Conservation (phyloP, 1,140 invertebrate species). For the Globodera ellingtonae region DNA sequence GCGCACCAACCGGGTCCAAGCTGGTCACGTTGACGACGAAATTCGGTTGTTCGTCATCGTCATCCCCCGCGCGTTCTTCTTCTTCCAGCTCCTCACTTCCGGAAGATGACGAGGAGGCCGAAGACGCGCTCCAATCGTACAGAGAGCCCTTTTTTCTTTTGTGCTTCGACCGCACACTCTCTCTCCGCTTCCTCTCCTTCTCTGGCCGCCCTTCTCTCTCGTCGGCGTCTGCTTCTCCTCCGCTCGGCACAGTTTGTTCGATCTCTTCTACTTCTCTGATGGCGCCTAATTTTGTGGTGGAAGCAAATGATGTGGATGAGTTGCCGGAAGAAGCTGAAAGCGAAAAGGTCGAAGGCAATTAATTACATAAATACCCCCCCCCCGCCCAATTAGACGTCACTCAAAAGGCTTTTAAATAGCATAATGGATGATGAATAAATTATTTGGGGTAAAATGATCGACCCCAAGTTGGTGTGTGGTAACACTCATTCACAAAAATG, state of each 20-base stretch:
- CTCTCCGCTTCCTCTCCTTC: slow-evolving; percentile 5
- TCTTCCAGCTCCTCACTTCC: background rate
- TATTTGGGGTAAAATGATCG: background rate
- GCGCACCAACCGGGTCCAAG: background rate
- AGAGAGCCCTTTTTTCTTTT: background rate
- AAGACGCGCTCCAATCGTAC: background rate
- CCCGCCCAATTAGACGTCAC: background rate
- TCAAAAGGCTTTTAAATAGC: background rate
- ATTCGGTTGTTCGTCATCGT: background rate
- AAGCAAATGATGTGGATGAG: background rate
- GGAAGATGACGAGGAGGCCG: background rate
- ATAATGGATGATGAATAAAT: background rate
- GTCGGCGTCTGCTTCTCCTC: background rate
- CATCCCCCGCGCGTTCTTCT: background rate
- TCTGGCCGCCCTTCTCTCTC: background rate
- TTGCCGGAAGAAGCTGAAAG: background rate
- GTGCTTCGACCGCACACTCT: background rate
- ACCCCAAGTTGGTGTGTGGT: background rate
- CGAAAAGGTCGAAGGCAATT: background rate
- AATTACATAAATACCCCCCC: background rate
- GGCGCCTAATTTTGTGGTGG: slow-evolving; percentile 7
- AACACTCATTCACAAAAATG: background rate
- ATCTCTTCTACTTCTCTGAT: slow-evolving; percentile 4
- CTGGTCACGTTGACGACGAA: slow-evolving; percentile 6
- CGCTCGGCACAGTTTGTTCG: background rate